These are phyloP conservation scores for Leptopilina syphax DNA, from an alignment of 2,888 invertebrate genomes.

Conservation along the genomic window DNA sequence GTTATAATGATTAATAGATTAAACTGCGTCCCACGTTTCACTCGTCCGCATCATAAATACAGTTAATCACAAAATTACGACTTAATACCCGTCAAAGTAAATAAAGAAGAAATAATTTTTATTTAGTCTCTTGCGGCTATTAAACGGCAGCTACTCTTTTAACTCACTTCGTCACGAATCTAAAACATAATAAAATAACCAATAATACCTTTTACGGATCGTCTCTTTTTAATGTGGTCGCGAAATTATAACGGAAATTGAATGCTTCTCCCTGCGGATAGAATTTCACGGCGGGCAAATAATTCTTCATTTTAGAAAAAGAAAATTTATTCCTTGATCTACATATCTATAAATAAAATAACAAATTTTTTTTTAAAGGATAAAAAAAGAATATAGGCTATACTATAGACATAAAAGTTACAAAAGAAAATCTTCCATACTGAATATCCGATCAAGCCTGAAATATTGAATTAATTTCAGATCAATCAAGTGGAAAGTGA, in stretches of 20 bases:
- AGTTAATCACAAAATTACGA: slow-evolving; percentile 20
- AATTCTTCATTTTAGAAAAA: no score
- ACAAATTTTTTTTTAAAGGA: neutral
- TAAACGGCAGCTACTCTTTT: neutral
- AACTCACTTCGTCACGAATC: neutral
- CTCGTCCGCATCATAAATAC: neutral
- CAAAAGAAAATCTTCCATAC: neutral
- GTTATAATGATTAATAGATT: slow-evolving; percentile 12
- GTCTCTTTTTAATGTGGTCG: neutral
- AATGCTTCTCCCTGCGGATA: neutral
- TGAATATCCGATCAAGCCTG: slow-evolving; percentile 1
- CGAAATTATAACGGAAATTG: neutral
- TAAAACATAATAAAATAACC: neutral
- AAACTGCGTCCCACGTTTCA: slow-evolving; percentile 3
- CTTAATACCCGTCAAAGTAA: neutral
- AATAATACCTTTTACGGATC: neutral
- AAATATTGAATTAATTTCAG: slow-evolving; percentile 17
- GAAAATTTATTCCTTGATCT: no score
- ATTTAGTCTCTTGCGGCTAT: neutral
- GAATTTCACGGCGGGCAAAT: no score
- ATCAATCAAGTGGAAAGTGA: slow-evolving; percentile 3
- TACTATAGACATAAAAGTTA: neutral
- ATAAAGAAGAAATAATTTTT: neutral
- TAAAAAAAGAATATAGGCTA: no score
- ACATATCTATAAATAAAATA: neutral